phyloP scores from a whole-genome alignment of 2,113 vertebrate genomes.

The Struthio camelus region DNA sequence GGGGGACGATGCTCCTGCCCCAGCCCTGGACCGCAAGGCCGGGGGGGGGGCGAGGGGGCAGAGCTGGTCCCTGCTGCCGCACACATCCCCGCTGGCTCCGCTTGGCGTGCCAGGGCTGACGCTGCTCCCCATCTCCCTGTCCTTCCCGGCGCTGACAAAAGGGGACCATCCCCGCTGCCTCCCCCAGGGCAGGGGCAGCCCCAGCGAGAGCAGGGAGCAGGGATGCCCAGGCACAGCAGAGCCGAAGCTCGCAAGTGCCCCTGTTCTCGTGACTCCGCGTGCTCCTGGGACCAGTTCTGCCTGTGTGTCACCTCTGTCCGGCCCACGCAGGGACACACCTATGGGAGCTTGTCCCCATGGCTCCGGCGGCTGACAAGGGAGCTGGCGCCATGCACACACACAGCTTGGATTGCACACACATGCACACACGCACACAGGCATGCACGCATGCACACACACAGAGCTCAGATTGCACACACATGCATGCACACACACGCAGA shows the following conservation, averaged over 20 bases:
- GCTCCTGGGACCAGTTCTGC: background rate
- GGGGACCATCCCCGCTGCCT: background rate
- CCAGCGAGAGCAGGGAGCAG: background rate
- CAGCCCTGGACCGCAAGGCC: too few relatives aligned
- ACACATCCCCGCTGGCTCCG: rapidly evolving
- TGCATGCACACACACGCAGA: rapidly evolving
- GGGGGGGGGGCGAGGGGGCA: background rate
- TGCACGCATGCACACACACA: too few relatives aligned
- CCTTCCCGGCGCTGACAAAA: background rate
- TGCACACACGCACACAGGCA: background rate
- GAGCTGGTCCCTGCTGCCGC: rapidly evolving
- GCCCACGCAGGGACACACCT: rapidly evolving
- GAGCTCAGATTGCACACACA: too few relatives aligned
- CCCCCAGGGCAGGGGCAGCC: background rate
- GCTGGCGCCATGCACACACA: background rate
- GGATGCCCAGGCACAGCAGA: rapidly evolving
- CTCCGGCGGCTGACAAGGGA: background rate
- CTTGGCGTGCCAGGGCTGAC: too few relatives aligned
- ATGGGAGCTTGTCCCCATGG: rapidly evolving
- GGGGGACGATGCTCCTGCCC: background rate
- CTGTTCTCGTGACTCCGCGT: rapidly evolving
- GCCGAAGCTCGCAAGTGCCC: background rate
- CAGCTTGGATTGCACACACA: rapidly evolving
- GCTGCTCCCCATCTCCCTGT: too few relatives aligned
- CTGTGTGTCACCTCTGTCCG: rapidly evolving